phyloP scores from a whole-genome alignment of 1,140 invertebrate species.

The Myzus persicae region DNA sequence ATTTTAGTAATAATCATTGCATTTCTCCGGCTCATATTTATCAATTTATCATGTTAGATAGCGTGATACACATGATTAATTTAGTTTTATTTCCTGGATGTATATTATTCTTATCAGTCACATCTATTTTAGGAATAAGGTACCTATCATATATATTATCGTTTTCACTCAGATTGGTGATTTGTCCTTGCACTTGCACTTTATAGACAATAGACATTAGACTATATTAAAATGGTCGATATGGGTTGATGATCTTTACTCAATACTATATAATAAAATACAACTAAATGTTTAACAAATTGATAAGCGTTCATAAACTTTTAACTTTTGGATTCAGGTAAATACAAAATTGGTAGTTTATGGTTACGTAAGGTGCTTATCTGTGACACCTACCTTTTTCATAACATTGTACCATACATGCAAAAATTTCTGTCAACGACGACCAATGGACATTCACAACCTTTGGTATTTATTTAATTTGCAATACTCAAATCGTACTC shows the following conservation, averaged over 20 bases:
- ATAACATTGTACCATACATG: too few species aligned
- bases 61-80: too few species aligned
- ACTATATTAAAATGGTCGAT: not conserved
- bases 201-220: not conserved
- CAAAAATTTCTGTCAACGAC: too few species aligned
- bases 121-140: not conserved
- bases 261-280: not conserved
- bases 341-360: not conserved
- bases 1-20: not conserved
- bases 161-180: not conserved
- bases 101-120: not conserved
- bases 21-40: not conserved
- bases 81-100: not conserved
- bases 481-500: too few species aligned
- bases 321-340: not conserved
- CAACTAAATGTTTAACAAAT: not conserved
- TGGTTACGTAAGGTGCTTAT: not conserved
- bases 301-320: not conserved
- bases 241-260: not conserved
- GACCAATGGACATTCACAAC: too few species aligned
- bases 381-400: not conserved
- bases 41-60: not conserved
- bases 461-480: too few species aligned
- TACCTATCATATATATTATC: not conserved
- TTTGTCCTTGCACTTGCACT: constrained; percentile 47